Evolutionary conservation across 2,888 invertebrate genomes (phyloP).

Genomic region (Nomada lathburiana): DNA sequence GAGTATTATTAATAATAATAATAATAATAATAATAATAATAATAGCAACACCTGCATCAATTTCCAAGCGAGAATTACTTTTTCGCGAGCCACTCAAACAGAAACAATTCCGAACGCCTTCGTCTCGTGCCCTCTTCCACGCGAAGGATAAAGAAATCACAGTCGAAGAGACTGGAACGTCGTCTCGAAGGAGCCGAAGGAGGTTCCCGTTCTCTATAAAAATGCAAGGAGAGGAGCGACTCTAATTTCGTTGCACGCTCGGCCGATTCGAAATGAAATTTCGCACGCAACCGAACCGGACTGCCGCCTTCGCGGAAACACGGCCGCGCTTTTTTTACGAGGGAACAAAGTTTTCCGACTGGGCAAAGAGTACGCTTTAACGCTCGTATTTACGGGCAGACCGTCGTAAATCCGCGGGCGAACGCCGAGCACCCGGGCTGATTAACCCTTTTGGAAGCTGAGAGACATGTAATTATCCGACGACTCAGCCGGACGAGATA

Average conservation of each 20-base stretch:
- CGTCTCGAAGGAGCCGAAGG: not conserved
- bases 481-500: slow-evolving; percentile 66
- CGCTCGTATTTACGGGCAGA: slow-evolving; percentile 42
- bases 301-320: slow-evolving; percentile 26
- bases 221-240: slow-evolving; percentile 9
- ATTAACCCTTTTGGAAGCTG: slow-evolving; percentile 76
- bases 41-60: too few relatives aligned
- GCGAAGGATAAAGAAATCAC: slow-evolving; percentile 4
- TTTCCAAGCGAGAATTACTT: too few relatives aligned
- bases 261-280: slow-evolving; percentile 45
- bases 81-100: not conserved
- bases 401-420: slow-evolving; percentile 45
- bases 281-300: slow-evolving; percentile 43
- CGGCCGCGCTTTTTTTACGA: slow-evolving; percentile 51
- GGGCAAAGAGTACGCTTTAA: slow-evolving; percentile 19
- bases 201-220: slow-evolving; percentile 12
- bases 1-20: too few relatives aligned
- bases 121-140: not conserved
- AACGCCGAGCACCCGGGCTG: slow-evolving; percentile 68
- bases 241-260: slow-evolving; percentile 48
- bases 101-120: not conserved
- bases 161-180: not conserved
- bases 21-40: too few relatives aligned
- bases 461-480: slow-evolving; percentile 77
- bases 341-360: slow-evolving; percentile 35